These are phyloP conservation scores for Coregonus clupeaformis DNA, from an alignment of 2,113 vertebrate genomes.

Conservation along the genomic window DNA sequence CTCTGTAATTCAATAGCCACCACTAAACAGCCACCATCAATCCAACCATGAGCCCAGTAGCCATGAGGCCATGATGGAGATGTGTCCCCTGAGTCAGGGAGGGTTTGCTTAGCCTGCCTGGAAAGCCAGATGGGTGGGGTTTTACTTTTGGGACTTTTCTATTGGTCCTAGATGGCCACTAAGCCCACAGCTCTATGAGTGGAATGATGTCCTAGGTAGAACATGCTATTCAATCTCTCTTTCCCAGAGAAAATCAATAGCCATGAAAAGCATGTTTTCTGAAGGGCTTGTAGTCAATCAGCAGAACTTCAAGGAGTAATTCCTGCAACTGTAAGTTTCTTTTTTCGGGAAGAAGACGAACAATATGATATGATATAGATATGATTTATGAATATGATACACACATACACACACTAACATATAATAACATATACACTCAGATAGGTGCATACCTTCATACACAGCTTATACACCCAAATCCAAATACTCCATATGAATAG, in stretches of 20 bases:
- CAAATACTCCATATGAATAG: too few species aligned
- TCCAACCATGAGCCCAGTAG: slow-evolving; percentile 45
- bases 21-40: slow-evolving; percentile 55
- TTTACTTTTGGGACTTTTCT: too few species aligned
- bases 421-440: too few species aligned
- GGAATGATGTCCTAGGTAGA: slow-evolving; percentile 15
- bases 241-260: slow-evolving; percentile 33
- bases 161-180: slow-evolving; percentile 1
- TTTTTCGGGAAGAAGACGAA: too few species aligned
- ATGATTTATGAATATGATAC: too few species aligned
- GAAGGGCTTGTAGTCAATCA: slow-evolving; percentile 1
- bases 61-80: slow-evolving; percentile 36
- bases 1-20: slow-evolving; percentile 54
- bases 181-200: slow-evolving; percentile 24
- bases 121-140: too few species aligned
- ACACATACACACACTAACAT: too few species aligned
- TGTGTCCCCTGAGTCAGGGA: slow-evolving; percentile 40
- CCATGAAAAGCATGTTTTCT: slow-evolving; percentile 15
- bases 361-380: too few species aligned
- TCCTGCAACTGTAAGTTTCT: neutral
- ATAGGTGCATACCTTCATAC: too few species aligned
- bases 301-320: neutral
- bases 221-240: slow-evolving; percentile 46
- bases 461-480: too few species aligned
- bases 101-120: too few species aligned